Base-by-base conservation (phyloP, 2,888 invertebrate species). In the Dolichomitus sp. region DNA sequence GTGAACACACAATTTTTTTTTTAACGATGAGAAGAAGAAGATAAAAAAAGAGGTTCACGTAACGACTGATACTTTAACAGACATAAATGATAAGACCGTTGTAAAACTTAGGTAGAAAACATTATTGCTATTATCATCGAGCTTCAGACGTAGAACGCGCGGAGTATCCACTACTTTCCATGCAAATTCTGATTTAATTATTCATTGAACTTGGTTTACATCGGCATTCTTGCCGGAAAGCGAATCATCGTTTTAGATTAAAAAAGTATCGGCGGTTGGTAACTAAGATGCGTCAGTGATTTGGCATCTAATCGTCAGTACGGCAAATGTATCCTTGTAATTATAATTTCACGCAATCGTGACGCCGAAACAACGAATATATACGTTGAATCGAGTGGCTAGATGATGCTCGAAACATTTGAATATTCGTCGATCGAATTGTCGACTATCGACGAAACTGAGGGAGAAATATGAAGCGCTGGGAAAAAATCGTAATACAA, bases 31-130 rank as follows among this genome's bases (percentile, higher is more conserved):
- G 30, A 19, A 37, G 37, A 37, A 37, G 37, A 37, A 37, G 9
- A 37, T 1, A 50, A 50, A 17, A 19, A 40, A 42, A 17, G 7
- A 42, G 23, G 48, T 72, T 73, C 33, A 30, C 59, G 23, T 61
- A 61, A 61, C 61, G 73, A 73, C 61, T 73, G 73, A 61, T 61
- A 42, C 19, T 45, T 23, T 40, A 65, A 65, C 42, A 5, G 42
- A 6, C 27, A 65, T 72, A 72, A 72, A 54, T 30, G 57, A 73
- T 73, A 73, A 73, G 73, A 73, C 37, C 59, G 37, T 48, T 73
- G 61, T 50, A 73, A 61, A 61, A 4, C 73, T 50, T 73, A 61
- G 61, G 17, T 73, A 14, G 45, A 33, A 48, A 23, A 27, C 30
- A 30, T 69, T 19, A 69, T 37, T 54, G 27, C 40, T 48, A 40